These are phyloP conservation scores for Sebastes trivittatus DNA, from an alignment of 2,797 vertebrate species.

Conservation along the genomic window DNA sequence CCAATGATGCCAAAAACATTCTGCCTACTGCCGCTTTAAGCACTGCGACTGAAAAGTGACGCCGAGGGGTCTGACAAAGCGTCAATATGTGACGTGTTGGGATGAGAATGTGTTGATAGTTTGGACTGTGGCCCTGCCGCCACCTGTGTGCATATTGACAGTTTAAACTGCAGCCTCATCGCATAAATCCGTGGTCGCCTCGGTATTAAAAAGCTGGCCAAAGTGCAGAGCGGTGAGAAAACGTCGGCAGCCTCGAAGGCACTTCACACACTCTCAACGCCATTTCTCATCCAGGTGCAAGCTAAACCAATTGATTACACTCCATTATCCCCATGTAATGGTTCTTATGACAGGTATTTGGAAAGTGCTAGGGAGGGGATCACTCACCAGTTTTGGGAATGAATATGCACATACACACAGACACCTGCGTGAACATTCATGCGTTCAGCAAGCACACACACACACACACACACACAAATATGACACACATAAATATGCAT, in stretches of 20 bases:
- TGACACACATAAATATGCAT: background rate
- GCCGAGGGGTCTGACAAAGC: background rate
- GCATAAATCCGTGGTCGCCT: background rate
- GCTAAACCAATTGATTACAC: constrained; percentile 49
- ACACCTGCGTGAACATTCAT: constrained; percentile 8
- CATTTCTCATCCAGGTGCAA: constrained; percentile 47
- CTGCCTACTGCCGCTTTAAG: too few relatives aligned
- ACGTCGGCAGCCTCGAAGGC: background rate
- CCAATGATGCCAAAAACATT: too few relatives aligned
- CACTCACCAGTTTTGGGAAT: background rate
- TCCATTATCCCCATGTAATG: constrained; percentile 50
- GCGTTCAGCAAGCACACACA: background rate
- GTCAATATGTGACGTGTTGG: background rate
- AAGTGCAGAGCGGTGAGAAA: constrained; percentile 1
- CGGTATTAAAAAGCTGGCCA: background rate
- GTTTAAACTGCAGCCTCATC: background rate
- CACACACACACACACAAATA: background rate
- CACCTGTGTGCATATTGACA: constrained; percentile 9
- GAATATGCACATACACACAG: background rate
- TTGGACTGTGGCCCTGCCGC: background rate
- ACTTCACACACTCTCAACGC: constrained; percentile 36
- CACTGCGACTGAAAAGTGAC: fast-evolving
- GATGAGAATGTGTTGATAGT: background rate
- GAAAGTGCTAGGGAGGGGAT: background rate
- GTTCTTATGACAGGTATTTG: constrained; percentile 36